These are phyloP conservation scores for Macrotis lagotis DNA, from an alignment of 2,113 vertebrate genomes.

Conservation along the genomic window DNA sequence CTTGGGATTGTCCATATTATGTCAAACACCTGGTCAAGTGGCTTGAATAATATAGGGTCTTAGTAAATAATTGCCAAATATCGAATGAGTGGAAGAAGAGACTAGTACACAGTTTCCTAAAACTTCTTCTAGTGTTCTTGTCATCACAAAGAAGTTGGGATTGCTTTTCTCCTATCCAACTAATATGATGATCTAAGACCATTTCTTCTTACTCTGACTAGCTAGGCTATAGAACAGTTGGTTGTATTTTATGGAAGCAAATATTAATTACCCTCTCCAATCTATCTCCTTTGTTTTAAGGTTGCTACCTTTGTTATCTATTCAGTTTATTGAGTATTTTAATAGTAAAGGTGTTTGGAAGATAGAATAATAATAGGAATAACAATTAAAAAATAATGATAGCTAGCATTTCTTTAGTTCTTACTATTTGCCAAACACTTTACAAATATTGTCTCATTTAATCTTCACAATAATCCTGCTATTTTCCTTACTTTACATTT, in stretches of 20 bases:
- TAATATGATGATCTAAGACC: slow-evolving; percentile 39
- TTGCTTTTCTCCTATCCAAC: slow-evolving; percentile 47
- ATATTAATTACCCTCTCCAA: slow-evolving; percentile 48
- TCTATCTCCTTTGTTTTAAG: slow-evolving; percentile 49
- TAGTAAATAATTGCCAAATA: neutral
- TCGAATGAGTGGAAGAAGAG: neutral
- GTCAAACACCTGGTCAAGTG: neutral
- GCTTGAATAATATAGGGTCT: neutral
- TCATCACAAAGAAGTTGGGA: slow-evolving; percentile 29
- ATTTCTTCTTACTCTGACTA: slow-evolving; percentile 48
- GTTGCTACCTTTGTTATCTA: slow-evolving; percentile 36
- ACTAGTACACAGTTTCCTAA: slow-evolving; percentile 35
- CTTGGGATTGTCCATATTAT: neutral
- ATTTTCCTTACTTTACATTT: neutral
- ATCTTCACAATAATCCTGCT: neutral
- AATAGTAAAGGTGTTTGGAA: slow-evolving; percentile 56
- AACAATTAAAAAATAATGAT: neutral
- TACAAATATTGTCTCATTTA: neutral
- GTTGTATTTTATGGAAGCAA: slow-evolving; percentile 58
- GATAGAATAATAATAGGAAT: neutral
- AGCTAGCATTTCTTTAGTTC: neutral
- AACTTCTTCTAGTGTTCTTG: neutral
- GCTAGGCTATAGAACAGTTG: slow-evolving; percentile 57
- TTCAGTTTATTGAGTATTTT: slow-evolving; percentile 56
- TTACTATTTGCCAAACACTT: neutral